phyloP scores from a whole-genome alignment of 1,140 invertebrate species.

The Ceratoteleas bidentatus region DNA sequence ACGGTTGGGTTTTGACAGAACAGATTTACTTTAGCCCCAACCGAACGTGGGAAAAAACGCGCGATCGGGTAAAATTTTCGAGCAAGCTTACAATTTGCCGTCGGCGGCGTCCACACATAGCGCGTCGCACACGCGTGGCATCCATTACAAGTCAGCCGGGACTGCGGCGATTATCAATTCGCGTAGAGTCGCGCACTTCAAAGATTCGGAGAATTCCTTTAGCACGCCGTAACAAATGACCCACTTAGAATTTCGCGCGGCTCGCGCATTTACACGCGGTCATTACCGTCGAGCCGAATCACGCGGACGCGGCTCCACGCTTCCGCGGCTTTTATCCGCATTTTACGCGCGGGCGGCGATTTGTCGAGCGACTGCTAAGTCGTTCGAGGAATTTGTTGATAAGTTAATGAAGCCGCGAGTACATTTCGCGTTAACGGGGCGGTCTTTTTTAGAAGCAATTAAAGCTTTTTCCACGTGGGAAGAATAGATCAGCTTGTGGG shows the following conservation, averaged over 20 bases:
- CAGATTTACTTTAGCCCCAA: too few species aligned
- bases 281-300: slow-evolving; percentile 46
- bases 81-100: slow-evolving; percentile 49
- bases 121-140: slow-evolving; percentile 53
- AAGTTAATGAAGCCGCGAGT: slow-evolving; percentile 33
- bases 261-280: slow-evolving; percentile 36
- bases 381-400: slow-evolving; percentile 22
- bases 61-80: slow-evolving; percentile 28
- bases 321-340: slow-evolving; percentile 2
- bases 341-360: slow-evolving; percentile 5
- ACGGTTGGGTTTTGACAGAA: too few species aligned
- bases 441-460: slow-evolving; percentile 16
- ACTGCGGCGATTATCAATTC: slow-evolving; percentile 64
- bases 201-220: slow-evolving; percentile 64
- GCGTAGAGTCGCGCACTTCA: slow-evolving; percentile 51
- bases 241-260: slow-evolving; percentile 62
- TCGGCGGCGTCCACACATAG: slow-evolving; percentile 38
- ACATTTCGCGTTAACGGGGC: slow-evolving; percentile 20
- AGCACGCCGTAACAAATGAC: slow-evolving; percentile 64
- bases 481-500: slow-evolving; percentile 29
- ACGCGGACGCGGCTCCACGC: slow-evolving; percentile 8
- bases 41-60: too few species aligned
- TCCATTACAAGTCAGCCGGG: slow-evolving; percentile 57
- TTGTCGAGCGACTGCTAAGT: slow-evolving; percentile 18
- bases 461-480: slow-evolving; percentile 5